Conservation (phyloP, 2,113 vertebrate species). For the Bettongia penicillata region DNA sequence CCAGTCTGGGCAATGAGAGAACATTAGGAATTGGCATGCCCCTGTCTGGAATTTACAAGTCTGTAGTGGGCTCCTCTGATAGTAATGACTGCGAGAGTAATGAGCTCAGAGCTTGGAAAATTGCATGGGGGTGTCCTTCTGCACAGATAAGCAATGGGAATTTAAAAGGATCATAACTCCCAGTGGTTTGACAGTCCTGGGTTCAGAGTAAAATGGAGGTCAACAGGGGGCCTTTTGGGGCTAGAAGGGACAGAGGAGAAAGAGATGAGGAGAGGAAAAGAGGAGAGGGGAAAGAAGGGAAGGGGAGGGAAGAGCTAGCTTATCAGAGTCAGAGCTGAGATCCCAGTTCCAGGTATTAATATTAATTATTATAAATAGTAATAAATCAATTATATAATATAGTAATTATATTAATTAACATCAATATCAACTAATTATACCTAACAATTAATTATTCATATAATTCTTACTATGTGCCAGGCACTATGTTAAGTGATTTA, state of each 20-base stretch:
- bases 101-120: conserved; percentile 64
- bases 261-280: neutral
- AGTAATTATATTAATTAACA: too few relatives aligned
- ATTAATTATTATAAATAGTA: neutral
- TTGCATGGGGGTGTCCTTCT: conserved; percentile 67
- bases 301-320: neutral
- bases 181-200: neutral
- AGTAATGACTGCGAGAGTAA: conserved; percentile 56
- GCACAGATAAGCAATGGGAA: conserved; percentile 67
- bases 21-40: conserved; percentile 17
- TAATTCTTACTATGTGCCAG: neutral
- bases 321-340: neutral
- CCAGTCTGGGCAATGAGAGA: conserved; percentile 62
- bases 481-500: neutral
- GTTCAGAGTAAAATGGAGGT: neutral
- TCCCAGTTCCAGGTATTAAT: neutral
- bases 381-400: too few relatives aligned
- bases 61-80: conserved; percentile 43
- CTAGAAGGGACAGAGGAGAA: neutral
- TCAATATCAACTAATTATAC: too few relatives aligned
- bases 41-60: conserved; percentile 60
- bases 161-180: conserved; percentile 71
- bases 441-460: neutral
- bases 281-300: neutral
- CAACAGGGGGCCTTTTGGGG: neutral